Conservation (phyloP, 2,113 vertebrate species). For the Marmota flaviventris region DNA sequence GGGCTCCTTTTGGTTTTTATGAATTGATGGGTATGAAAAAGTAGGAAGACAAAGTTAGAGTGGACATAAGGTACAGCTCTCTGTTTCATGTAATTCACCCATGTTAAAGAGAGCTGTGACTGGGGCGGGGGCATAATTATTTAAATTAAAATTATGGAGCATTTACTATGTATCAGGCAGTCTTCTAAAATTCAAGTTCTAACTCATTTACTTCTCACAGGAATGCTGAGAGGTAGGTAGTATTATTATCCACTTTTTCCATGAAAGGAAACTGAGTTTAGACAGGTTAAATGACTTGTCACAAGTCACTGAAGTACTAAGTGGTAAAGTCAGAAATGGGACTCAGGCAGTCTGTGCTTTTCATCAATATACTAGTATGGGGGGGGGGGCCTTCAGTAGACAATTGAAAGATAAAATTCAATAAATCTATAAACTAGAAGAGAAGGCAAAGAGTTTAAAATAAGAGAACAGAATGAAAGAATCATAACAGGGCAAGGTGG, state of each 20-base stretch:
- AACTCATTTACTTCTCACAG: neutral
- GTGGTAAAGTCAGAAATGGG: neutral
- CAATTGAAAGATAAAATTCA: neutral
- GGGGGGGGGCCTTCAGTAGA: neutral
- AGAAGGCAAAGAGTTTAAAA: neutral
- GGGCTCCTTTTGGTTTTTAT: neutral
- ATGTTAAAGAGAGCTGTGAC: neutral
- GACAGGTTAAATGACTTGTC: constrained; percentile 41
- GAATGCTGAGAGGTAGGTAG: neutral
- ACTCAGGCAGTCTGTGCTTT: neutral
- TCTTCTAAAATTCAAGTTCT: neutral
- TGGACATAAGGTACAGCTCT: neutral
- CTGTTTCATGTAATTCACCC: neutral
- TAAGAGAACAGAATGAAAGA: neutral
- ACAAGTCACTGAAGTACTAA: neutral
- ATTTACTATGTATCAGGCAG: neutral
- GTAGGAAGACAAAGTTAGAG: neutral
- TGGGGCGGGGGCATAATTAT: neutral
- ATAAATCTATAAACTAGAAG: neutral
- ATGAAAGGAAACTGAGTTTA: neutral
- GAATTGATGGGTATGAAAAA: neutral
- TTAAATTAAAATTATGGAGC: constrained; percentile 21
- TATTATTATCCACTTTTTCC: neutral
- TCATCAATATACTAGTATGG: neutral
- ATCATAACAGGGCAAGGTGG: too few relatives aligned